These are phyloP conservation scores for Phymorhynchus buccinoides DNA, from an alignment of 1,140 invertebrate genomes.

Conservation along the genomic window DNA sequence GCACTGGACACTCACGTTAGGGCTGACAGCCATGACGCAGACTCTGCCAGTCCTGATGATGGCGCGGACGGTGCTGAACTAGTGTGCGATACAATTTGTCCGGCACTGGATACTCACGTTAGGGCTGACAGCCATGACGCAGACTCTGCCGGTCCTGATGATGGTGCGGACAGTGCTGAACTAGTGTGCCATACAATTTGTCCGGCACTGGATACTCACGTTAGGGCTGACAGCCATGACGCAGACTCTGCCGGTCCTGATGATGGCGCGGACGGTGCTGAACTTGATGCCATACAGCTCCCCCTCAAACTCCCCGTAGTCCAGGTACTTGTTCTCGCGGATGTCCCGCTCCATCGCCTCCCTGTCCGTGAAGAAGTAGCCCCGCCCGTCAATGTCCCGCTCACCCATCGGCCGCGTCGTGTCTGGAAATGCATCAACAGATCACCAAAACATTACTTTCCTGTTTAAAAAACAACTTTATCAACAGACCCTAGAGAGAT, in stretches of 20 bases:
- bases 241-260: constrained; percentile 96
- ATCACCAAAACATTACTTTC: too few species aligned
- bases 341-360: constrained; percentile 96
- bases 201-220: constrained; percentile 68
- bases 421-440: too few species aligned
- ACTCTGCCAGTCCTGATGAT: too few species aligned
- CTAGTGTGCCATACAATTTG: constrained; percentile 96
- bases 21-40: too few species aligned
- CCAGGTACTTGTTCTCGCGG: constrained; percentile 88
- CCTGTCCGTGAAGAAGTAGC: constrained; percentile 93
- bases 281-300: constrained; percentile 94
- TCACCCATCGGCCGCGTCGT: constrained; percentile 92
- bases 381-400: constrained; percentile 93
- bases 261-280: constrained; percentile 92
- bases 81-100: too few species aligned
- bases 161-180: not conserved
- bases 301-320: constrained; percentile 96
- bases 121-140: too few species aligned
- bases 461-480: too few species aligned
- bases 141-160: too few species aligned
- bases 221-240: constrained; percentile 95
- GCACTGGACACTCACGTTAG: too few species aligned
- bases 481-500: too few species aligned
- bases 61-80: too few species aligned
- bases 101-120: too few species aligned